Base-by-base conservation (phyloP, 2,888 invertebrate species). In the Melanostoma scalare region DNA sequence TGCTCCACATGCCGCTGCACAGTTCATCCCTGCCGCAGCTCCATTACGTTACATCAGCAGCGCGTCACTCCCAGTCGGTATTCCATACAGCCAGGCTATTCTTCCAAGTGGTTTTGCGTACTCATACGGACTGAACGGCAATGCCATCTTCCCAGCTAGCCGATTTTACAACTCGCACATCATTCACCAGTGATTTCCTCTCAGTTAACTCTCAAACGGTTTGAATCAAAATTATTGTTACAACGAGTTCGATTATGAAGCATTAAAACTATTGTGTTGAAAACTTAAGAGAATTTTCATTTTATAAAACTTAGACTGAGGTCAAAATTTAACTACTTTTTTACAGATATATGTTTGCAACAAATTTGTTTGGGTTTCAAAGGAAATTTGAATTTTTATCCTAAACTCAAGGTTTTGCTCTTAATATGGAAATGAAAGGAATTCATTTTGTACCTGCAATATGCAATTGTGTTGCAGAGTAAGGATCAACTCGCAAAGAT, bases 151-250 rank as follows among this genome's bases (percentile, higher is more conserved):
- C 10, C 79, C 84, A 4, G 35, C 60, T 3, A 74, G 55, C 6
- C 63, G 71, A 31, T 84, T 79, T 53, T 31, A 74, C 20, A 71
- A 67, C 67, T 84, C 84, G 4, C 79, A 84, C 60, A 79, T 65
- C 69, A 74, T 74, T 48, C 71, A 79, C 48, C 84, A 84, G 50
- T 84, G 61, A 75, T 52, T 58, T 58, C 20, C 69, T 9, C 6
- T 10, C 6, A 44, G 77, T 82, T 78, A 73, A 63, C 74, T 67
- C 74, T 60, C 69, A 40, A 38, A 71, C 60, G 79, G 61, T 61
- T 84, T 75, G 67, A 78, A 50, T 74, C 84, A 50, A 84, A 79
- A 84, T 79, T 84, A 79, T 84, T 84, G 84, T 84, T 79, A 82
- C 63, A 52, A 63, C 73, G 69, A 67, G 68, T 84, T 84, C 58